A percentile compares a stretch with the other conserved stretches of the same genome.
These are phyloP conservation scores for Rhizomys pruinosus DNA, from an alignment of 2,113 vertebrate genomes.

Conservation along the genomic window DNA sequence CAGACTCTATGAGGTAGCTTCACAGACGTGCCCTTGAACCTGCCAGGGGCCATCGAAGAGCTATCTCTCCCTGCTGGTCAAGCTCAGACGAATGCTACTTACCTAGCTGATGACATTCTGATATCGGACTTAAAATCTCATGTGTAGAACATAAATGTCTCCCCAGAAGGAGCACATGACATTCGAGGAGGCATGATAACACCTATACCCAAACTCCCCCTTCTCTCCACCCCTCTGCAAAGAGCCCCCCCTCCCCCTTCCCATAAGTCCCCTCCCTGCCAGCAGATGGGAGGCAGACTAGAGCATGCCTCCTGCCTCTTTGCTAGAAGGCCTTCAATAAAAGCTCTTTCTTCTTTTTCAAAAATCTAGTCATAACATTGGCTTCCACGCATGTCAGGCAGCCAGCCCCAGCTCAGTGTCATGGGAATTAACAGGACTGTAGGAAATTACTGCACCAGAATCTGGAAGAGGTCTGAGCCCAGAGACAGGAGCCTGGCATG, in stretches of 20 bases:
- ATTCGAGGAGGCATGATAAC: background rate
- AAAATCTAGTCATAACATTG: background rate
- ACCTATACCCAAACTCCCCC: background rate
- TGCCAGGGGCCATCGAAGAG: background rate
- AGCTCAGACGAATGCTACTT: no score
- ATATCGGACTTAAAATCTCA: no score
- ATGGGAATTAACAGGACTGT: background rate
- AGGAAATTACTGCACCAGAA: background rate
- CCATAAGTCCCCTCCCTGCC: accelerated
- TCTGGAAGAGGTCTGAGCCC: background rate
- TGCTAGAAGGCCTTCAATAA: accelerated
- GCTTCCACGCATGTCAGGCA: background rate
- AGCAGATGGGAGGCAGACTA: background rate
- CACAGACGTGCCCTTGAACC: background rate
- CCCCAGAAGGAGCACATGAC: background rate
- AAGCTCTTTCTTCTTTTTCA: background rate
- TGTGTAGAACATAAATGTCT: background rate
- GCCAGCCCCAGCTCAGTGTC: background rate
- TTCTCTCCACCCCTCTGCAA: background rate
- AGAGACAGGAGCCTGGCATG: accelerated
- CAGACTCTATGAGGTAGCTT: background rate
- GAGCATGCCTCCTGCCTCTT: background rate
- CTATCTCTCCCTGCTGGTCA: no score
- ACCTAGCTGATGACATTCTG: background rate
- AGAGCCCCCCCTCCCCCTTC: no score